Percentiles rank a stretch among this genome's conserved stretches.
phyloP scores from a whole-genome alignment of 2,113 vertebrate genomes.

The Antigone vipio region DNA sequence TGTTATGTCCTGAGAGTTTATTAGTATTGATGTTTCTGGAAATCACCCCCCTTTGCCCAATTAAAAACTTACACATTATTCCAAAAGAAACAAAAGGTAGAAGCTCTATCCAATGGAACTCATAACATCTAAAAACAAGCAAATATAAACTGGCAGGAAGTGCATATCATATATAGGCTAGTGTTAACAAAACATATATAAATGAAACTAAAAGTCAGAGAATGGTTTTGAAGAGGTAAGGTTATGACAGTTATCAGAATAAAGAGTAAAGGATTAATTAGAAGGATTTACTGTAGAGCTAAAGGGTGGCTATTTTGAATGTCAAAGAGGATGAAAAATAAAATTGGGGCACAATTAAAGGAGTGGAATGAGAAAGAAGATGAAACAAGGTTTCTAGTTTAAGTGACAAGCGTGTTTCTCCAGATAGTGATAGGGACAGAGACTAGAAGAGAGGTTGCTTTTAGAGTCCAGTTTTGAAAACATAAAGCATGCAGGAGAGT shows the following conservation, averaged over 20 bases:
- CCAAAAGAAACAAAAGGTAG: neutral
- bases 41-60: neutral
- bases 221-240: neutral
- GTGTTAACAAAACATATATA: neutral
- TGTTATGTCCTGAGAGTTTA: neutral
- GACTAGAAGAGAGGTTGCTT: neutral
- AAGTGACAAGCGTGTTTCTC: neutral
- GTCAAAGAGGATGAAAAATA: neutral
- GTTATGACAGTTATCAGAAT: neutral
- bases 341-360: neutral
- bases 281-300: neutral
- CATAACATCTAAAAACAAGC: neutral
- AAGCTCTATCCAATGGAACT: neutral
- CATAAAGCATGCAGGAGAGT: neutral
- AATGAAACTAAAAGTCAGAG: neutral
- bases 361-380: neutral
- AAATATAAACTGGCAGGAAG: neutral
- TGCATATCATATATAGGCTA: neutral
- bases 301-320: neutral
- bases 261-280: neutral
- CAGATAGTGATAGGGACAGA: neutral
- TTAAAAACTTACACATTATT: neutral
- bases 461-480: neutral
- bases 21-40: neutral
- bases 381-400: neutral